Conservation (phyloP, 2,888 invertebrate genomes). For the Ochlodes sylvanus region DNA sequence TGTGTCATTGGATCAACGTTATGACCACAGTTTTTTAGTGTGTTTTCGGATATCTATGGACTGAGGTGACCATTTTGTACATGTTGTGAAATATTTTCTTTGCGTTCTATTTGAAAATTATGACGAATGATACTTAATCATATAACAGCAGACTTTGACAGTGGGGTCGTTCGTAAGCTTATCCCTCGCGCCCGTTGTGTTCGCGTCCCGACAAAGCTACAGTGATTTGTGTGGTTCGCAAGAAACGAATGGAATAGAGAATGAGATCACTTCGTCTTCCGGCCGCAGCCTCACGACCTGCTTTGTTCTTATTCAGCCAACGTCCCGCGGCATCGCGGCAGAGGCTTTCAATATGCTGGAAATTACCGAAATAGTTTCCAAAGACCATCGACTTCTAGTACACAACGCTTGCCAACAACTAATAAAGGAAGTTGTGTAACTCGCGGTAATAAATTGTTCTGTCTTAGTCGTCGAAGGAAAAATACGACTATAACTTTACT, state of each 20-base stretch:
- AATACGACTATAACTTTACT: not conserved
- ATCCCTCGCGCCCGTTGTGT: not conserved
- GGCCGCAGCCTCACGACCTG: constrained; percentile 13
- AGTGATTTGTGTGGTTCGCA: constrained; percentile 69
- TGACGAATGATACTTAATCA: no score
- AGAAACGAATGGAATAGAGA: constrained; percentile 71
- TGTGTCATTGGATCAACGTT: no score
- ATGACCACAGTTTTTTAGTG: no score
- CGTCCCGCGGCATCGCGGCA: constrained; percentile 11
- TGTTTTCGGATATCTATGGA: no score
- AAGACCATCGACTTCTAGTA: not conserved
- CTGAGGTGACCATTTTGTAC: no score
- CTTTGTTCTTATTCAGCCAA: constrained; percentile 36
- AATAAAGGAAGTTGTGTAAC: not conserved
- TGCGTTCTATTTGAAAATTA: no score
- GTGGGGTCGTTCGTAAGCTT: not conserved
- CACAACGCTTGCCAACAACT: not conserved
- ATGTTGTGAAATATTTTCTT: no score
- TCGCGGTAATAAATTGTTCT: not conserved
- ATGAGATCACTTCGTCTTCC: constrained; percentile 68
- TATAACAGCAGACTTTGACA: no score
- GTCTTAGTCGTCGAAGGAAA: not conserved
- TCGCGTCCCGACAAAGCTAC: constrained; percentile 43
- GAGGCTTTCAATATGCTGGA: constrained; percentile 16
- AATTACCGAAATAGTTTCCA: constrained; percentile 18